phyloP scores from a whole-genome alignment of 2,888 invertebrate species.

The Acrocera orbiculus region DNA sequence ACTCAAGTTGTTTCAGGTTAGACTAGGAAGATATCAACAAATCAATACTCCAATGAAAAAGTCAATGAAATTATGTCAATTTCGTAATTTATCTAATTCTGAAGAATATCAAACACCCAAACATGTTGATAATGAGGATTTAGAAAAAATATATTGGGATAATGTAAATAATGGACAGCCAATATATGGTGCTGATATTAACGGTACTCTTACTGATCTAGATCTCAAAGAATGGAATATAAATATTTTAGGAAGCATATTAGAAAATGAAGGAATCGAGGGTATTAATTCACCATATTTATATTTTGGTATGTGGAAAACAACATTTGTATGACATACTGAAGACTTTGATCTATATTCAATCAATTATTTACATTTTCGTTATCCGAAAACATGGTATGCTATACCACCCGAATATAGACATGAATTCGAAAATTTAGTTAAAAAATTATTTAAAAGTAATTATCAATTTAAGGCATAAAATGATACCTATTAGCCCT shows the following conservation, averaged over 20 bases:
- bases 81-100: constrained; percentile 60
- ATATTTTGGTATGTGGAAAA: constrained; percentile 98
- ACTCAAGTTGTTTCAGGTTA: constrained; percentile 76
- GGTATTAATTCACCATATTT: constrained; percentile 93
- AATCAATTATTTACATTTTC: constrained; percentile 90
- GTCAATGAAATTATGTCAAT: constrained; percentile 68
- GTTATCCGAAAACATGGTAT: constrained; percentile 54
- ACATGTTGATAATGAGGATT: constrained; percentile 60
- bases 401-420: constrained; percentile 12
- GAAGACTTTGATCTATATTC: constrained; percentile 97
- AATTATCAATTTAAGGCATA: constrained; percentile 11
- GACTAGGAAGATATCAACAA: constrained; percentile 81
- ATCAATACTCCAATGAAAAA: constrained; percentile 85
- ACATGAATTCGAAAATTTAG: constrained; percentile 11
- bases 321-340: constrained; percentile 94
- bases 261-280: constrained; percentile 79
- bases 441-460: constrained; percentile 8
- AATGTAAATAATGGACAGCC: constrained; percentile 81
- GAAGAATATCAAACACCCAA: constrained; percentile 43
- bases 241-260: constrained; percentile 67
- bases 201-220: constrained; percentile 73
- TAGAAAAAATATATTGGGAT: constrained; percentile 87
- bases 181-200: constrained; percentile 91
- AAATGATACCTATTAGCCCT: constrained; percentile 14
- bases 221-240: constrained; percentile 80